A percentile compares a stretch with the other conserved stretches of the same genome.
Evolutionary conservation across 1,140 invertebrate species (phyloP).

Genomic region (Atta texana): DNA sequence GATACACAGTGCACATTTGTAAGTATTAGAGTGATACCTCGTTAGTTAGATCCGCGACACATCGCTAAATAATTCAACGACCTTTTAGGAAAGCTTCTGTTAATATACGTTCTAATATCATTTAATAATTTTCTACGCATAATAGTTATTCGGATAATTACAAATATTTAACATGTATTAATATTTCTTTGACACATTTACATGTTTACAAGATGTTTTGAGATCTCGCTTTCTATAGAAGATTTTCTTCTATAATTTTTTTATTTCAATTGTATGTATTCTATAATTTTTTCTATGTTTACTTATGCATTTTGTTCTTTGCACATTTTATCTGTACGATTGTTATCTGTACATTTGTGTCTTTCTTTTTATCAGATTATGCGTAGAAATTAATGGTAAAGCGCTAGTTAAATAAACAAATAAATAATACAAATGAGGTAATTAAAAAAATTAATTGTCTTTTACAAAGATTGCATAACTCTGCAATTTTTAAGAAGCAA

Average conservation of each 20-base stretch:
- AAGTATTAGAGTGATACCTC: neutral
- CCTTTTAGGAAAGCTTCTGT: neutral
- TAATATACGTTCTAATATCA: neutral
- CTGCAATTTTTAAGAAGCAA: neutral
- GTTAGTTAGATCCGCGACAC: neutral
- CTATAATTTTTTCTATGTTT: neutral
- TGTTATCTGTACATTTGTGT: neutral
- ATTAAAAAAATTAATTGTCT: conserved; percentile 27
- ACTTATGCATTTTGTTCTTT: conserved; percentile 2
- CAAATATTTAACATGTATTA: neutral
- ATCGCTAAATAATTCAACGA: neutral
- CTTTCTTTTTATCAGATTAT: neutral
- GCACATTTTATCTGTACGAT: neutral
- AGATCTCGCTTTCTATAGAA: neutral
- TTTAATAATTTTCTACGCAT: neutral
- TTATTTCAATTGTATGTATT: neutral
- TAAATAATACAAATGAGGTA: conserved; percentile 3
- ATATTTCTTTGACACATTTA: neutral
- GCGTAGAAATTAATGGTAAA: conserved; percentile 16
- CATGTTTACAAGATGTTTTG: neutral
- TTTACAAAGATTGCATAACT: neutral
- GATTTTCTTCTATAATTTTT: neutral
- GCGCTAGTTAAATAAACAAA: neutral
- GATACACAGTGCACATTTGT: neutral
- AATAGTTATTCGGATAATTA: neutral